Conservation (phyloP, 92 coral and sea anemone genomes). For the Pocillopora meandrina region DNA sequence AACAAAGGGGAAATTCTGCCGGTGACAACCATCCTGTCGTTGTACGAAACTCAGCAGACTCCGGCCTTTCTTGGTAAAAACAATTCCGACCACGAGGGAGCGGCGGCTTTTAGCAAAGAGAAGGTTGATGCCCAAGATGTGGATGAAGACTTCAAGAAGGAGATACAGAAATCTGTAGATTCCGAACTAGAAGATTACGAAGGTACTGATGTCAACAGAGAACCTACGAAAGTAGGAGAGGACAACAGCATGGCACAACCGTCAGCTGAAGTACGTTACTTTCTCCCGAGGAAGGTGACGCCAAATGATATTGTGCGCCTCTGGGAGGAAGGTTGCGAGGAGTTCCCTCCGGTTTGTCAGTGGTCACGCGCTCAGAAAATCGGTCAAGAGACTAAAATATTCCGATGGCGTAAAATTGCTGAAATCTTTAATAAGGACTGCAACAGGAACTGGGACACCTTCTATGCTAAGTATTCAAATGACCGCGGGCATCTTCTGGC, state of each 20-base stretch:
- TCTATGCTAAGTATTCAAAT: conserved; percentile 78
- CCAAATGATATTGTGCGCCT: conserved; percentile 95
- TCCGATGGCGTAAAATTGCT: conserved; percentile 97
- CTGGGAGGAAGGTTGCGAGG: conserved; percentile 97
- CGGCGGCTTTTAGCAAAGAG: background rate
- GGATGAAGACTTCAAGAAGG: conserved; percentile 34
- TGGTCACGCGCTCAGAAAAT: conserved; percentile 99
- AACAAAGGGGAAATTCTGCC: conserved; percentile 90
- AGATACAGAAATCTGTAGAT: conserved; percentile 9
- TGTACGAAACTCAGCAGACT: conserved; percentile 94
- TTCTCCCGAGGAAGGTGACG: conserved; percentile 93
- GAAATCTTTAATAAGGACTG: conserved; percentile 92
- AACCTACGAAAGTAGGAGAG: conserved; percentile 29
- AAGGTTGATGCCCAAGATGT: conserved; percentile 5
- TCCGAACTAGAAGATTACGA: conserved; percentile 41
- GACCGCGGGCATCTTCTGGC: conserved; percentile 88
- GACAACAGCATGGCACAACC: conserved; percentile 18
- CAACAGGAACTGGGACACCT: conserved; percentile 78
- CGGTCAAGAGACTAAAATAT: conserved; percentile 98
- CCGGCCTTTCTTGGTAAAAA: conserved; percentile 76
- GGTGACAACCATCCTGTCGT: conserved; percentile 90
- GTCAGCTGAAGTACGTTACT: conserved; percentile 76
- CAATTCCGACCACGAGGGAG: conserved; percentile 48
- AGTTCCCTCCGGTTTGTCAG: conserved; percentile 88
- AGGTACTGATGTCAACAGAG: conserved; percentile 30